These are phyloP conservation scores for Pica pica DNA, from an alignment of 2,113 vertebrate genomes.

Conservation along the genomic window DNA sequence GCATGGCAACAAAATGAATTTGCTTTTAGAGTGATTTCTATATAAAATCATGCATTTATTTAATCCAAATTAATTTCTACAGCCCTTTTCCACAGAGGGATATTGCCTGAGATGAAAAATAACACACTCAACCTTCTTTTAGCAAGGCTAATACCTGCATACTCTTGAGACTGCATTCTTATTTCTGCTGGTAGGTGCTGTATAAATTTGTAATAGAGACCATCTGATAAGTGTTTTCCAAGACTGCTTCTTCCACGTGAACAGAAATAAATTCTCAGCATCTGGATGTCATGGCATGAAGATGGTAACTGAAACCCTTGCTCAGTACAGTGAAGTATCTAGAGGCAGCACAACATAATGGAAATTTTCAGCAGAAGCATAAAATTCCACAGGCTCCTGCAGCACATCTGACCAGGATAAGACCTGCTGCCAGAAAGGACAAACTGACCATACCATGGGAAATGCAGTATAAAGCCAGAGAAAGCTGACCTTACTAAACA, in stretches of 20 bases:
- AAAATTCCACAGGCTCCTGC: neutral
- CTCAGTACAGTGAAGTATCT: neutral
- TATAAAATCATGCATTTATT: neutral
- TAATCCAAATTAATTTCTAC: neutral
- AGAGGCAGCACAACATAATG: neutral
- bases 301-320: neutral
- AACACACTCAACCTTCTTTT: neutral
- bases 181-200: neutral
- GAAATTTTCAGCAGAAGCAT: neutral
- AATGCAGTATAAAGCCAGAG: neutral
- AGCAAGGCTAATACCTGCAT: neutral
- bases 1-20: neutral
- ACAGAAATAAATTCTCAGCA: constrained; percentile 22
- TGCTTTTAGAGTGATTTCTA: neutral
- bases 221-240: neutral
- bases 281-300: neutral
- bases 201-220: neutral
- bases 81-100: neutral
- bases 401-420: neutral
- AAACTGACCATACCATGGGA: neutral
- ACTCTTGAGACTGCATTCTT: neutral
- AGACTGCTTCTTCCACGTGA: neutral
- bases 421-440: neutral
- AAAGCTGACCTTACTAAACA: neutral
- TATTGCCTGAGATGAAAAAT: neutral